Evolutionary conservation across 2,113 vertebrate species (phyloP).

Genomic region (Todiramphus chloris): DNA sequence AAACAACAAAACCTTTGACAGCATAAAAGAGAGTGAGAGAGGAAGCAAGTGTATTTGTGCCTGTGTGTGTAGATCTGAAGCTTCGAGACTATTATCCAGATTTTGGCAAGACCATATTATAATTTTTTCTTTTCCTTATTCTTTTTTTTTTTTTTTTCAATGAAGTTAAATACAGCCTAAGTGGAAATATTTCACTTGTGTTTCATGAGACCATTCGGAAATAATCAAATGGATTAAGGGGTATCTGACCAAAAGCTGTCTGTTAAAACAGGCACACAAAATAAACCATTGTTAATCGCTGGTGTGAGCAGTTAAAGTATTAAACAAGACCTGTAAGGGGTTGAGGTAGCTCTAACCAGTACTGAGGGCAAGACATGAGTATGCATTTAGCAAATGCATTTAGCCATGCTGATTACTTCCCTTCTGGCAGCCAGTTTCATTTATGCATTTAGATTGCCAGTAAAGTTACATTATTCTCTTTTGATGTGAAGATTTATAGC

Average conservation of each 20-base stretch:
- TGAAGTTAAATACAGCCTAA: not conserved
- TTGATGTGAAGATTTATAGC: not conserved
- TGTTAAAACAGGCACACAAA: not conserved
- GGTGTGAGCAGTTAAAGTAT: not conserved
- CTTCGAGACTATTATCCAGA: not conserved
- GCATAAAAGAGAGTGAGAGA: not conserved
- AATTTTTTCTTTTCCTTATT: not conserved
- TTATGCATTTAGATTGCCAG: not conserved
- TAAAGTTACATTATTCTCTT: not conserved
- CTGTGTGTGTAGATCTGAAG: not conserved
- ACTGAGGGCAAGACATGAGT: not conserved
- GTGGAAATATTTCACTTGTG: not conserved
- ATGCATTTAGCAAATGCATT: not conserved
- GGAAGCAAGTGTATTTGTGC: not conserved
- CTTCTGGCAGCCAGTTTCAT: not conserved
- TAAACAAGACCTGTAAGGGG: not conserved
- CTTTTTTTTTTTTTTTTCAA: rapidly evolving
- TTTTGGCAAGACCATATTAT: not conserved
- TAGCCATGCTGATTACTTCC: not conserved
- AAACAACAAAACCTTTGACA: not conserved
- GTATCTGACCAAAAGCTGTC: not conserved
- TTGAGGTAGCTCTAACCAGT: not conserved
- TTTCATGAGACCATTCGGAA: not conserved
- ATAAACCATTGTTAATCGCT: not conserved
- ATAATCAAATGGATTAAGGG: not conserved